Conservation (phyloP, 1,140 invertebrate species). For the Phthorimaea operculella region DNA sequence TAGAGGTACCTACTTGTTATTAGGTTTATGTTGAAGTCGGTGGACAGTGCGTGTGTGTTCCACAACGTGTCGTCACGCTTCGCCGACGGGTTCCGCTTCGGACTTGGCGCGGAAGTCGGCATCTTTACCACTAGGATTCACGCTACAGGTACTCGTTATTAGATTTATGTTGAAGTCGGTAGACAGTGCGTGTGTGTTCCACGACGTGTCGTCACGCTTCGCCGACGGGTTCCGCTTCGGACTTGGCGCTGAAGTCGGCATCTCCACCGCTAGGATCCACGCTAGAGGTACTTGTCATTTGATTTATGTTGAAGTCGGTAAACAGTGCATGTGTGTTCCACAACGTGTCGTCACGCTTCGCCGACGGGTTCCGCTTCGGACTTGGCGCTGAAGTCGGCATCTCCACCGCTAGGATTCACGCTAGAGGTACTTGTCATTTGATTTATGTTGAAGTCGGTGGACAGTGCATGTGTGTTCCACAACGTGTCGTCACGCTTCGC, state of each 20-base stretch:
- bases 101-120: constrained; percentile 91
- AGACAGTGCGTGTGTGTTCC: constrained; percentile 98
- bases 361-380: constrained; percentile 98
- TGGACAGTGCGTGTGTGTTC: constrained; percentile 99
- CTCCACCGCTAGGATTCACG: constrained; percentile 96
- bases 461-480: constrained; percentile 98
- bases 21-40: constrained; percentile 69
- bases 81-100: constrained; percentile 97
- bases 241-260: constrained; percentile 91
- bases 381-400: constrained; percentile 94
- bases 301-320: constrained; percentile 82
- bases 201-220: constrained; percentile 96
- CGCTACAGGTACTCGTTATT: constrained; percentile 61
- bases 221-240: constrained; percentile 98
- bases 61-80: constrained; percentile 97
- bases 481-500: constrained; percentile 97
- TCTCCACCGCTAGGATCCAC: constrained; percentile 96
- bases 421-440: constrained; percentile 37
- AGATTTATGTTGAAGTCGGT: constrained; percentile 73
- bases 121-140: constrained; percentile 98
- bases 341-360: constrained; percentile 96
- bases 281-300: too few relatives aligned
- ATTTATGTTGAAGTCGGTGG: constrained; percentile 76
- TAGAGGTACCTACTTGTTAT: too few relatives aligned
- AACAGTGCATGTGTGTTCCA: constrained; percentile 99